Evolutionary conservation across 2,113 vertebrate species (phyloP).

Genomic region (Leucopsar rothschildi): DNA sequence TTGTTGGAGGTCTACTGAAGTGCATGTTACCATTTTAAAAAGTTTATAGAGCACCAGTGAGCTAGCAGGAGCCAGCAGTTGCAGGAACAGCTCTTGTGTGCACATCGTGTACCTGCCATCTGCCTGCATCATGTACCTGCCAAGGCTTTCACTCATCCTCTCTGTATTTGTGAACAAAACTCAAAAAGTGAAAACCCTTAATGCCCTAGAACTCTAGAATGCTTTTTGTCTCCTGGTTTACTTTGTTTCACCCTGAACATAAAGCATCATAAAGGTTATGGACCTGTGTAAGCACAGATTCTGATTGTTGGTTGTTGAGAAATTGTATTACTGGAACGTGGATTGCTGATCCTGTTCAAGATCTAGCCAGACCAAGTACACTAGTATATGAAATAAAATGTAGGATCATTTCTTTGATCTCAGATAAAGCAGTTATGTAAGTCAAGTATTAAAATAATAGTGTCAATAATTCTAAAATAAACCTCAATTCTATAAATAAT

Average conservation of each 20-base stretch:
- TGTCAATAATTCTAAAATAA: neutral
- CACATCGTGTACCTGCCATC: rapidly evolving
- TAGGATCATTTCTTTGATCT: neutral
- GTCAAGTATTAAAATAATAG: neutral
- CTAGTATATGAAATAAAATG: neutral
- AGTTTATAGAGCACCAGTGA: neutral
- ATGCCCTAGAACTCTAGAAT: neutral
- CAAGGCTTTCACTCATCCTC: neutral
- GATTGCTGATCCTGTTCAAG: neutral
- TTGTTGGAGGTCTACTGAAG: neutral
- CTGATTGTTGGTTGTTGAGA: neutral
- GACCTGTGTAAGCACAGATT: neutral
- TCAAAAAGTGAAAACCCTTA: neutral
- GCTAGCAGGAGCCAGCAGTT: neutral
- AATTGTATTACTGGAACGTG: neutral
- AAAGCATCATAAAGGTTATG: neutral
- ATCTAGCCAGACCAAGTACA: neutral
- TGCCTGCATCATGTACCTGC: neutral
- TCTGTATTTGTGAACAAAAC: neutral
- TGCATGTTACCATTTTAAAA: neutral
- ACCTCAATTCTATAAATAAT: neutral
- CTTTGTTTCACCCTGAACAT: neutral
- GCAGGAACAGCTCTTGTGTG: neutral
- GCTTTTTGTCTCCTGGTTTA: neutral
- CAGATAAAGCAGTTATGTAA: neutral